Conservation (phyloP, 2,797 vertebrate genomes). For the Hephaestus fuliginosus region DNA sequence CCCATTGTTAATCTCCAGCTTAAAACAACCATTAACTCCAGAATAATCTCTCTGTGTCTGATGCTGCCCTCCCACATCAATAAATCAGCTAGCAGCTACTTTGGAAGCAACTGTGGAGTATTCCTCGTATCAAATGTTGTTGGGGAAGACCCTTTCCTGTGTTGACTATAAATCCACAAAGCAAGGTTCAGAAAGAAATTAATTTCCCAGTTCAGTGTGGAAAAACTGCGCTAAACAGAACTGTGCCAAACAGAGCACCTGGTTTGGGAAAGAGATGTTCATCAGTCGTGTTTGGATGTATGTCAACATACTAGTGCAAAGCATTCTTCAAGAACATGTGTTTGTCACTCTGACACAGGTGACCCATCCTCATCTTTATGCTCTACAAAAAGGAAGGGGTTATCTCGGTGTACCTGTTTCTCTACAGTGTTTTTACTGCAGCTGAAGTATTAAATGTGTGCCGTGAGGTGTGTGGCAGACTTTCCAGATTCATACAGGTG, state of each 20-base stretch:
- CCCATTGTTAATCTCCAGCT: slow-evolving; percentile 80
- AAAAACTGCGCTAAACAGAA: not conserved
- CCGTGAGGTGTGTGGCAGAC: not conserved
- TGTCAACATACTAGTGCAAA: not conserved
- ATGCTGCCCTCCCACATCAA: slow-evolving; percentile 58
- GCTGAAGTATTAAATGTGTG: not conserved
- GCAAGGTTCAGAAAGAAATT: not conserved
- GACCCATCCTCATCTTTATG: not conserved
- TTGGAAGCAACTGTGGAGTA: slow-evolving; percentile 1
- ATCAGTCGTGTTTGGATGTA: not conserved
- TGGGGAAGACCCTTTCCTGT: not conserved
- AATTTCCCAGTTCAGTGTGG: not conserved
- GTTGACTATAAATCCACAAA: not conserved
- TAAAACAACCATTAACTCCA: slow-evolving; percentile 71
- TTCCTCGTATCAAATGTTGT: not conserved
- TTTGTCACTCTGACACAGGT: not conserved
- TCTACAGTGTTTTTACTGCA: not conserved
- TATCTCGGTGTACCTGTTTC: not conserved
- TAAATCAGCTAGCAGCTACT: slow-evolving; percentile 47
- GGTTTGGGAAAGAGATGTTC: not conserved
- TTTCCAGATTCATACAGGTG: not conserved
- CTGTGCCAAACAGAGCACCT: not conserved
- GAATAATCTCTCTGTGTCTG: slow-evolving; percentile 70
- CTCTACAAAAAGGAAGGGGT: not conserved
- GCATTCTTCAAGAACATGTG: not conserved